These are phyloP conservation scores for Pediacus dermestoides DNA, from an alignment of 2,888 invertebrate species.

Conservation along the genomic window DNA sequence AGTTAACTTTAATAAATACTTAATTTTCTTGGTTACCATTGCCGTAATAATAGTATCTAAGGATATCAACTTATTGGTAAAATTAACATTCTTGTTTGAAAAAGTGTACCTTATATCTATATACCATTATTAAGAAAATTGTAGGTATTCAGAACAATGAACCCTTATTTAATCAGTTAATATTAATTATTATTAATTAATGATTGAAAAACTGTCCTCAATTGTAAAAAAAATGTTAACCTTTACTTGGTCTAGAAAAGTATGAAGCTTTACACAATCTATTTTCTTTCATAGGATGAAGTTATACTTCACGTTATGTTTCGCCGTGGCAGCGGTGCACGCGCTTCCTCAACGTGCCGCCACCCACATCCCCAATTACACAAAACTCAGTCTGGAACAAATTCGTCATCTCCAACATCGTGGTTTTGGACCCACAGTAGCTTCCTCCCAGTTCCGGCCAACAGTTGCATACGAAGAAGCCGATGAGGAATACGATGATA, in stretches of 20 bases:
- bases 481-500: constrained; percentile 28
- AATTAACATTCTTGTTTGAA: background rate
- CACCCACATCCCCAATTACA: constrained; percentile 25
- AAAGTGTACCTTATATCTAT: background rate
- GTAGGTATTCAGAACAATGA: no score
- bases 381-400: constrained; percentile 23
- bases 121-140: no score
- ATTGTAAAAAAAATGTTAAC: no score
- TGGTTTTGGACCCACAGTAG: constrained; percentile 27
- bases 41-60: no score
- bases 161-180: no score
- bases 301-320: constrained; percentile 14
- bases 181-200: no score
- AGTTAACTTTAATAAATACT: no score
- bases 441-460: constrained; percentile 26
- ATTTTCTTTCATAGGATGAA: constrained; percentile 26
- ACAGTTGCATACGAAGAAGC: constrained; percentile 25
- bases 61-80: constrained; percentile 2
- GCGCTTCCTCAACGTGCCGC: constrained; percentile 25
- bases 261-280: no score
- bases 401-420: constrained; percentile 26
- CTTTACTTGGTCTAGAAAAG: no score
- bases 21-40: no score
- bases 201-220: no score
- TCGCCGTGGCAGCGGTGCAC: constrained; percentile 18